Evolutionary conservation across 2,888 invertebrate species (phyloP).

Genomic region (Trichopria drosophilae): DNA sequence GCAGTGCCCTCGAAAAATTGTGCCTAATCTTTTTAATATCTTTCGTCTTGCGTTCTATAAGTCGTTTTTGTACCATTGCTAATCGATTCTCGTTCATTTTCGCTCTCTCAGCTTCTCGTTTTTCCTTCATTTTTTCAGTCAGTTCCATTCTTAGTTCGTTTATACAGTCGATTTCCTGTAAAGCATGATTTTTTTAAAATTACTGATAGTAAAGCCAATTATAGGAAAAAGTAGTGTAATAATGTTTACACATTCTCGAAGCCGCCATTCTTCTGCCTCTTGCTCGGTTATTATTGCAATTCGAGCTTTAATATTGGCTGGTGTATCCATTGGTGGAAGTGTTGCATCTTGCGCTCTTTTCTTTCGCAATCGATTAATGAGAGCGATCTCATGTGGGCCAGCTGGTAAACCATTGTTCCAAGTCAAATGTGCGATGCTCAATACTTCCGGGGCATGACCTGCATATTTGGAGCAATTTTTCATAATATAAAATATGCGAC

Average conservation of each 20-base stretch:
- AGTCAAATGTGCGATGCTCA: conserved; percentile 66
- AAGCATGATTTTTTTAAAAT: background rate
- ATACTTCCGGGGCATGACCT: conserved; percentile 65
- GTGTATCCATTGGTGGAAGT: conserved; percentile 62
- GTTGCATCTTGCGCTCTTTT: conserved; percentile 68
- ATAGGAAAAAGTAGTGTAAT: conserved; percentile 1
- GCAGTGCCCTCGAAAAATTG: conserved; percentile 56
- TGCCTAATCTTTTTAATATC: conserved; percentile 64
- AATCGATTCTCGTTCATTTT: conserved; percentile 55
- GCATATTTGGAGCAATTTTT: background rate
- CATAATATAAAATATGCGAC: background rate
- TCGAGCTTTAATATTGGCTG: conserved; percentile 64
- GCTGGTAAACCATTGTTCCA: conserved; percentile 70
- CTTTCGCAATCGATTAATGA: conserved; percentile 71
- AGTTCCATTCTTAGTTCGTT: conserved; percentile 71
- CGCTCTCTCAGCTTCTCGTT: conserved; percentile 58
- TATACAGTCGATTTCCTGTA: conserved; percentile 71
- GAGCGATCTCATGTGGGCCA: conserved; percentile 65
- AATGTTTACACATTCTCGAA: conserved; percentile 70
- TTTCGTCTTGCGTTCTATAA: conserved; percentile 64
- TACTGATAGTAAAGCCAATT: conserved; percentile 5
- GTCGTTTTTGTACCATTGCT: conserved; percentile 61
- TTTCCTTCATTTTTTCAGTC: conserved; percentile 66
- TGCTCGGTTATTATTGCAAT: conserved; percentile 74
- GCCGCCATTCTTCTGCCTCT: conserved; percentile 81